Conservation (phyloP, 2,113 vertebrate genomes). For the Centrocercus urophasianus region DNA sequence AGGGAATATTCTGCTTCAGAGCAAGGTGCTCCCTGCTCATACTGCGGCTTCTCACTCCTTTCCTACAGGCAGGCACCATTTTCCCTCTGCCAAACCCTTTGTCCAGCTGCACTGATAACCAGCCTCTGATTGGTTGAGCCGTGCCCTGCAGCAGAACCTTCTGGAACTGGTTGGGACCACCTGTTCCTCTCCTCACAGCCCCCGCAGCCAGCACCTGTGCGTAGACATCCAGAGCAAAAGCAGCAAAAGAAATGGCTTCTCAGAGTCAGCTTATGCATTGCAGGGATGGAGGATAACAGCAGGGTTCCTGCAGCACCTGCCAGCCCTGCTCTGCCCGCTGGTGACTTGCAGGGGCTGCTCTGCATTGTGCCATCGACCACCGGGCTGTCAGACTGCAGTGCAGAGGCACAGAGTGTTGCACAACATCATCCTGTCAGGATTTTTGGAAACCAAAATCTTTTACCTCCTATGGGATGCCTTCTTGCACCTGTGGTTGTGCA, state of each 20-base stretch:
- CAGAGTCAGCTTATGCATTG: too few relatives aligned
- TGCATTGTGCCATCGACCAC: neutral
- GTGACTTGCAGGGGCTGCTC: neutral
- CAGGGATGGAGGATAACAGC: neutral
- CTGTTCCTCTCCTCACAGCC: neutral
- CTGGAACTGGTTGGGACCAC: neutral
- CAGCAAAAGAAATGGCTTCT: neutral
- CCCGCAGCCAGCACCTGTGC: neutral
- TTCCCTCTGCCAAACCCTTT: accelerated
- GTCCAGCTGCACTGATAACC: neutral
- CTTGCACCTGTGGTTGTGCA: neutral
- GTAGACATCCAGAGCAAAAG: neutral
- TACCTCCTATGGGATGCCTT: neutral
- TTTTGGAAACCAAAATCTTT: neutral
- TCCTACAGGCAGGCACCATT: neutral
- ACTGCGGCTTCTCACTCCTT: neutral
- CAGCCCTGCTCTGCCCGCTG: neutral
- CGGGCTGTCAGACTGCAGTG: too few relatives aligned
- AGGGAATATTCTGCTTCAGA: neutral
- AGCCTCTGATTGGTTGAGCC: neutral
- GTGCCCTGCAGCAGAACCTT: too few relatives aligned
- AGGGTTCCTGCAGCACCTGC: neutral
- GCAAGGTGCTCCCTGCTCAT: too few relatives aligned
- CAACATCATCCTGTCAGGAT: neutral
- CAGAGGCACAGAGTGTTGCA: accelerated